Percentiles rank a stretch among this genome's conserved stretches.
Conservation (phyloP, 2,113 vertebrate species). For the Tragelaphus scriptus region DNA sequence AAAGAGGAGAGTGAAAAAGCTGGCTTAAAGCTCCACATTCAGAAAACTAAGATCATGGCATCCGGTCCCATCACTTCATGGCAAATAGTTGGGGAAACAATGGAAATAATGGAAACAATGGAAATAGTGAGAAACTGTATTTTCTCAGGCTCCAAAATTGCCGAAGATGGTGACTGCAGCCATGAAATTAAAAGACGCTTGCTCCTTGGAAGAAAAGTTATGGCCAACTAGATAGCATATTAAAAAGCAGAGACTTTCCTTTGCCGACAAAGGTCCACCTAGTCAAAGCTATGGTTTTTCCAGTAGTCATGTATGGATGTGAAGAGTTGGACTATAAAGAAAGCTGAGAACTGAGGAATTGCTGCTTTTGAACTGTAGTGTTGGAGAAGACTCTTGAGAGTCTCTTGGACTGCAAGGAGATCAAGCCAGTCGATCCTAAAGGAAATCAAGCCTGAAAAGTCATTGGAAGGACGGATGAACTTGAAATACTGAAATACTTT, state of each 20-base stretch:
- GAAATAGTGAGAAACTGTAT: background rate
- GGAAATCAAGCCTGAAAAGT: background rate
- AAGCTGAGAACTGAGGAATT: background rate
- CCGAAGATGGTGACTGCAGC: background rate
- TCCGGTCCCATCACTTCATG: background rate
- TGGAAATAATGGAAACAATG: background rate
- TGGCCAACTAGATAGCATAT: background rate
- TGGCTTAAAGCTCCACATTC: background rate
- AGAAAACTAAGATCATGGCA: background rate
- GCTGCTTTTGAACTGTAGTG: background rate
- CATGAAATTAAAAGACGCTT: background rate
- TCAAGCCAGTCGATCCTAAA: background rate
- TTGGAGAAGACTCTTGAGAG: background rate
- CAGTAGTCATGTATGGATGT: background rate
- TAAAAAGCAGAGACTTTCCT: background rate
- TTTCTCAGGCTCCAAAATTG: background rate
- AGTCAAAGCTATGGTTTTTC: background rate
- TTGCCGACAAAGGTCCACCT: background rate
- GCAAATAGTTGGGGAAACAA: background rate
- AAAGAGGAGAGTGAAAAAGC: background rate
- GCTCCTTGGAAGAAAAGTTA: background rate
- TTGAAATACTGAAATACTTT: background rate
- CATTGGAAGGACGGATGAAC: background rate
- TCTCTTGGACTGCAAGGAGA: background rate
- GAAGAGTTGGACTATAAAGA: background rate